Base-by-base conservation (phyloP, 2,113 vertebrate species). In the Pyxicephalus adspersus region DNA sequence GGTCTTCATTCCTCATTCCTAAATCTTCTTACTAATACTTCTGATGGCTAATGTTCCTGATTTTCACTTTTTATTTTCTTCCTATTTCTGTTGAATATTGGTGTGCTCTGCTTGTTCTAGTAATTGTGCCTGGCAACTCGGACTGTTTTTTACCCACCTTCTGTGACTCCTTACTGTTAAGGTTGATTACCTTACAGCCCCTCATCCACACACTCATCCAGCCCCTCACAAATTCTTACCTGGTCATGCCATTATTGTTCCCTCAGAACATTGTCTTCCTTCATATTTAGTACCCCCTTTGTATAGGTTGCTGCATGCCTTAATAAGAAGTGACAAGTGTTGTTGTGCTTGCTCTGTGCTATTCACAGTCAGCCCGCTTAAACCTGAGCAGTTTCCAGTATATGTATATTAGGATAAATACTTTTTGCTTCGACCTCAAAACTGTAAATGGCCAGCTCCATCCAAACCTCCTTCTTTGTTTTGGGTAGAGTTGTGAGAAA, bases 21-120 rank as follows among this genome's bases (percentile, higher is more conserved):
- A 22, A 45, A 20, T 38, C 63, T 34, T 65, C 28, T n/a, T n/a
- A n/a, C 63, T 20, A n/a, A n/a, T 8, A 3, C 23, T 9, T 17
- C 23, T 54, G 38, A 68, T 57, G 51, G 15, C 4, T 34, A 4
- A 28, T 19, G 9, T 31, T 25, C 68, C 54, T 72, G 83, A 83
- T 83, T 74, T 81, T 23, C 51, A 19, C 84, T 70, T 11, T 79
- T 82, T 81, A 85, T 57, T 83, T 80, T 50, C 66, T 67, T 86
- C 70, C 64, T 76, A 83, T 84, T 80, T 63, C 58, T 61, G 22
- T 60, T 26, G 29, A 52, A 22, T 71, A 50, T 51, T 58, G 31
- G 51, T 45, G 50, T 64, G 26, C n/a, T 67, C 51, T 61, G 31
- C 67, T 57, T 77, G 63, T 25, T 16, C 18, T 70, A 68, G 52